Conservation (phyloP, 2,888 invertebrate genomes). For the Monopis laevigella region DNA sequence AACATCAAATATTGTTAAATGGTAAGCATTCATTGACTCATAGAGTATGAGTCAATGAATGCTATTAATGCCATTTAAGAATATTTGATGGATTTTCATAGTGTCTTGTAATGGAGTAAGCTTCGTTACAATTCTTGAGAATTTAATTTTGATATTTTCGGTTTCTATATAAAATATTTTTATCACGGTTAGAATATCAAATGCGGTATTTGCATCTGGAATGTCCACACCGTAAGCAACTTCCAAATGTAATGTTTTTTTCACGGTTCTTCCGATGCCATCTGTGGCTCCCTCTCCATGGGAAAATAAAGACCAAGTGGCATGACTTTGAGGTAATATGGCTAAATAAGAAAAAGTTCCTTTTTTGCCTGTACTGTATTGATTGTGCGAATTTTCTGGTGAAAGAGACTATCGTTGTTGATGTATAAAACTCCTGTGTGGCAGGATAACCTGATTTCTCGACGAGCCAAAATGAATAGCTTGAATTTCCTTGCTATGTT, state of each 20-base stretch:
- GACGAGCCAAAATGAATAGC: constrained; percentile 15
- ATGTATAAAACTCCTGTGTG: constrained; percentile 19
- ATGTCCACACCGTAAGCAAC: constrained; percentile 10
- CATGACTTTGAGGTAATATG: not conserved
- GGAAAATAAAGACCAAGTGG: constrained; percentile 11
- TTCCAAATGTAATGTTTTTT: constrained; percentile 1
- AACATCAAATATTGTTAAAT: too few species aligned
- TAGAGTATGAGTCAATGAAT: constrained; percentile 3
- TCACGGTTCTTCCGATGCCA: constrained; percentile 9
- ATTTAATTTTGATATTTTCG: constrained; percentile 8
- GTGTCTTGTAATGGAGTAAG: constrained; percentile 9
- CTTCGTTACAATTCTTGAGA: constrained; percentile 1
- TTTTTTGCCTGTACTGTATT: constrained; percentile 19
- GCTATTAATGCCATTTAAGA: not conserved
- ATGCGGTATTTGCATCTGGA: constrained; percentile 11
- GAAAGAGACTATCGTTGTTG: constrained; percentile 16
- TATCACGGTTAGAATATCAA: constrained; percentile 2
- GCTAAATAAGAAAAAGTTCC: constrained; percentile 13
- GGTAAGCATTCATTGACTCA: too few species aligned
- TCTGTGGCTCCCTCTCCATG: constrained; percentile 12
- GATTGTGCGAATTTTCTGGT: constrained; percentile 15
- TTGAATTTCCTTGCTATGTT: constrained; percentile 14
- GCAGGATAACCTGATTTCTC: constrained; percentile 17
- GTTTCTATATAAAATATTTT: constrained; percentile 6
- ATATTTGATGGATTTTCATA: constrained; percentile 11